Percentiles rank a stretch among this genome's conserved stretches.
Conservation (phyloP, 35 echinoderm and acorn worm genomes). For the Apostichopus japonicus region DNA sequence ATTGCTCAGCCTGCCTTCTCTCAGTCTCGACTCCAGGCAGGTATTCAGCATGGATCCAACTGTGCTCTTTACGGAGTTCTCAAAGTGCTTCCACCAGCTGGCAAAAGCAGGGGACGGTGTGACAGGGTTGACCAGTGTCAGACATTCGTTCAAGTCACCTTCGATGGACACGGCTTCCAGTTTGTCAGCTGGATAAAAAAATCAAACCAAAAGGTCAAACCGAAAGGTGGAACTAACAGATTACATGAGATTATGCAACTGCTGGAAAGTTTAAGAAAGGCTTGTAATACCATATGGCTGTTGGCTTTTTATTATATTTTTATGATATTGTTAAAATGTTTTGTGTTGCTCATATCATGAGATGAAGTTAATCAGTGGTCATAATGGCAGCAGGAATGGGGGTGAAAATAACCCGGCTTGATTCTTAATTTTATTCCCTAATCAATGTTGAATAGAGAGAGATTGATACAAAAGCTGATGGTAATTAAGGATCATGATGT, state of each 20-base stretch:
- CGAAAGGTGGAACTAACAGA: no score
- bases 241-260: no score
- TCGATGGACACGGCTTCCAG: constrained; percentile 72
- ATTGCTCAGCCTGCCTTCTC: constrained; percentile 11
- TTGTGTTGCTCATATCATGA: no score
- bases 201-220: background rate
- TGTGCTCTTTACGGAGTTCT: constrained; percentile 75
- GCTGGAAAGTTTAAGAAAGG: no score
- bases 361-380: no score
- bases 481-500: no score
- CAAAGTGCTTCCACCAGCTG: constrained; percentile 73
- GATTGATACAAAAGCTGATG: no score
- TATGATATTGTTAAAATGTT: background rate
- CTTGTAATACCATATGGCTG: no score
- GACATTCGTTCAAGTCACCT: constrained; percentile 68
- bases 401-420: no score
- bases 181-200: constrained; percentile 72
- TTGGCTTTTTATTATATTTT: background rate
- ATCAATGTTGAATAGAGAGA: no score
- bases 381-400: no score
- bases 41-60: constrained; percentile 74
- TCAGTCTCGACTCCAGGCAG: constrained; percentile 86
- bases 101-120: constrained; percentile 46
- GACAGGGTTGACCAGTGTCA: constrained; percentile 67
- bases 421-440: no score